Conservation (phyloP, 2,797 vertebrate species). For the Hoplostethus atlanticus region DNA sequence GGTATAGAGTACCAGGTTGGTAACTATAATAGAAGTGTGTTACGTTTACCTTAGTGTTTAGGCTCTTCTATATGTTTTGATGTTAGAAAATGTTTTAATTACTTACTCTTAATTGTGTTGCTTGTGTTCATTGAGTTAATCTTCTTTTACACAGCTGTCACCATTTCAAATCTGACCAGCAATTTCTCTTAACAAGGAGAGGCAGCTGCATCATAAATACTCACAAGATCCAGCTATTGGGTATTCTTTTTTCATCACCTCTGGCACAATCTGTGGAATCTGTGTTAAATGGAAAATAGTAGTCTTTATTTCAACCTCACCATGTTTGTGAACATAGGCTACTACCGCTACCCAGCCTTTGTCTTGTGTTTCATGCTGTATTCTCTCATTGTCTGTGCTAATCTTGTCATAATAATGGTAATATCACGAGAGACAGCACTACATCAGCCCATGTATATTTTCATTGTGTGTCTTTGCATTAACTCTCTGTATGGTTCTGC, state of each 20-base stretch:
- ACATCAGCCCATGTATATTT: constrained; percentile 73
- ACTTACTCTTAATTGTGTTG: no score
- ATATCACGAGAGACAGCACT: constrained; percentile 58
- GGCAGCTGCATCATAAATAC: not conserved
- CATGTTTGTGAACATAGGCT: constrained; percentile 58
- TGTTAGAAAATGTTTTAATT: no score
- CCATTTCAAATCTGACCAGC: not conserved
- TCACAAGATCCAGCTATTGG: not conserved
- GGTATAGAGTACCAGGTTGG: not conserved
- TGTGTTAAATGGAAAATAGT: constrained; percentile 60
- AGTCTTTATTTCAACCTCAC: constrained; percentile 65
- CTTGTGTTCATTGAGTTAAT: not conserved
- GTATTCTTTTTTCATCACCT: not conserved
- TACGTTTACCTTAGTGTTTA: no score
- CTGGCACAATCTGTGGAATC: not conserved
- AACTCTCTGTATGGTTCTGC: constrained; percentile 72
- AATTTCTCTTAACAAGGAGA: not conserved
- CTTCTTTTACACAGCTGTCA: not conserved
- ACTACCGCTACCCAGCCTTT: constrained; percentile 55
- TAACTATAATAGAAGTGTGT: no score
- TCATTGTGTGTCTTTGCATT: constrained; percentile 64
- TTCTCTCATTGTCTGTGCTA: constrained; percentile 55
- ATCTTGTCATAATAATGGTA: constrained; percentile 59
- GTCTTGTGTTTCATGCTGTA: constrained; percentile 53
- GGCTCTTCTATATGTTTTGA: no score